Evolutionary conservation across 2,888 invertebrate genomes (phyloP).

Genomic region (Plutella xylostella): DNA sequence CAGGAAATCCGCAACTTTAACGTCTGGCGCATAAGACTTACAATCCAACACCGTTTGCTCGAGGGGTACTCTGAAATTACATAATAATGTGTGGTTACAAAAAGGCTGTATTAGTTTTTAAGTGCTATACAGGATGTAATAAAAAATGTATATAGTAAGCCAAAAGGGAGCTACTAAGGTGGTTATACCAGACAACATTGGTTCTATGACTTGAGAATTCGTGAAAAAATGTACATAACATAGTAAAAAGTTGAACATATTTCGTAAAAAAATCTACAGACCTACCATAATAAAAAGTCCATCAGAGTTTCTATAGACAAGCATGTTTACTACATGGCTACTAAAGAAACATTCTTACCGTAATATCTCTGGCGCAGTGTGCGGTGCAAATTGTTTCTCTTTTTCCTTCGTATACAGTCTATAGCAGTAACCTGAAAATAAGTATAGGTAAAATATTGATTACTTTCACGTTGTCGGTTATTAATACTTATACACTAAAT

Average conservation of each 20-base stretch:
- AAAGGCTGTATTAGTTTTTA: no score
- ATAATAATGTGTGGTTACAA: not conserved
- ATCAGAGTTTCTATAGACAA: no score
- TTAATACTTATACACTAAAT: no score
- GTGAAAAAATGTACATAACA: no score
- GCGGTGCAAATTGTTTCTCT: conserved; percentile 54
- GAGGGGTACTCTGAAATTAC: conserved; percentile 44
- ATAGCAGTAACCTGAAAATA: conserved; percentile 63
- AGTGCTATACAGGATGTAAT: not conserved
- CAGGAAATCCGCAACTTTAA: conserved; percentile 69
- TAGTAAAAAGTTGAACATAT: no score
- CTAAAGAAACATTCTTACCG: conserved; percentile 34
- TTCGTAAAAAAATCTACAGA: no score
- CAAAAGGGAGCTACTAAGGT: no score
- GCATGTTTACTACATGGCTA: no score
- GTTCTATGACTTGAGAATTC: not conserved
- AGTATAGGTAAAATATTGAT: no score
- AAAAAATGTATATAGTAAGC: not conserved
- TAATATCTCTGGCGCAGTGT: conserved; percentile 73
- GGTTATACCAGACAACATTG: no score
- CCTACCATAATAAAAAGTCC: no score
- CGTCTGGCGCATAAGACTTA: conserved; percentile 71
- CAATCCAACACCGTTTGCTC: conserved; percentile 71
- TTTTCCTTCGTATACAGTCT: conserved; percentile 62
- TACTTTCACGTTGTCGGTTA: no score